Evolutionary conservation across 2,797 vertebrate genomes (phyloP), one percentile per base, ranked within the genome.

Genomic region (Catamblyrhynchus diadema): DNA sequence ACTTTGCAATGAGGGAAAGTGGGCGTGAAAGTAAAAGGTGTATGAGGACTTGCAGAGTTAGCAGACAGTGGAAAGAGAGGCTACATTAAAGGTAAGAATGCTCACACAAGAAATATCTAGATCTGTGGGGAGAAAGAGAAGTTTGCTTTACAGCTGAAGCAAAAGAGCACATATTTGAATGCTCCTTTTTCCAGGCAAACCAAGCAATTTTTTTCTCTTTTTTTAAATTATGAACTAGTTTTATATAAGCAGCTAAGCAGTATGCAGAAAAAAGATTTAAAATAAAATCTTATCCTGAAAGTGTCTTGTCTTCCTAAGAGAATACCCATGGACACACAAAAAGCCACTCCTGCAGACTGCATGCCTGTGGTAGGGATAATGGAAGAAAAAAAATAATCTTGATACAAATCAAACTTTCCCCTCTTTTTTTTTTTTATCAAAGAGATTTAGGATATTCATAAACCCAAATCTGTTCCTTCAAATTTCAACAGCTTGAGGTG

Each of bases 361-460:
- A 10, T 42, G 42, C 8, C 0, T 71, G 51, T 65, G 77, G 35
- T 66, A 85, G 51, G 57, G 33, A 78, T 86, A 86, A 94, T 30
- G 33, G 13, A 45, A 94, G 72, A 75, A 77, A 73, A 44, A 50
- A 39, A 90, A 95, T 72, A 50, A 62, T 70, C 59, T 56, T 47
- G 24, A 72, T 67, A 37, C 50, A 66, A 87, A 90, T 78, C 51
- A 95, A 84, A 53, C 8, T 74, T 79, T 64, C 39, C 27, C 27
- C 81, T 10, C 25, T 35, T 25, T 42, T 75, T 25, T 56, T 57
- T 42, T 61, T 61, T 61, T 10, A 95, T 92, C 88, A 90, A 81
- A 95, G 66, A 80, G 42, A 91, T 93, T 96, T 90, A 92, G 35
- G 65, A 75, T 75, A 88, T 91, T 88, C 94, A 93, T 85, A 96